These are phyloP conservation scores for Marcusenius ussheri DNA, from an alignment of 2,113 vertebrate genomes.

Conservation along the genomic window DNA sequence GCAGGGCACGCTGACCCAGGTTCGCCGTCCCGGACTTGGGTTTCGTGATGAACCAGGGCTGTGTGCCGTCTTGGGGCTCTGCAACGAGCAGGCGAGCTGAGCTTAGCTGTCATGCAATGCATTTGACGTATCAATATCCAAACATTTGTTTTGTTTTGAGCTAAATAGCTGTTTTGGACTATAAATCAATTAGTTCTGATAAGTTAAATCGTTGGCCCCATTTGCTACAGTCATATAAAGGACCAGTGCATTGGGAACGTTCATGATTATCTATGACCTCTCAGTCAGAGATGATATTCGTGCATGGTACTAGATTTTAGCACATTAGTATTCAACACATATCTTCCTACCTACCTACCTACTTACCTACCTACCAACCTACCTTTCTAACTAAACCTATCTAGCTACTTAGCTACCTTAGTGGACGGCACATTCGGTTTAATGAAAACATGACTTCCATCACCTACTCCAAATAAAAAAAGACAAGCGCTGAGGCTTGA, in stretches of 20 bases:
- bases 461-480: background rate
- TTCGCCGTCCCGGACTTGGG: slow-evolving; percentile 66
- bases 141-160: background rate
- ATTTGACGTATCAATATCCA: background rate
- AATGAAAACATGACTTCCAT: background rate
- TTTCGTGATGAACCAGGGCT: slow-evolving; percentile 96
- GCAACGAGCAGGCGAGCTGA: slow-evolving; percentile 10
- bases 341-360: background rate
- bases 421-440: background rate
- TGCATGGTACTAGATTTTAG: background rate
- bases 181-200: background rate
- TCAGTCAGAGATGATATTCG: background rate
- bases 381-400: background rate
- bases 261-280: background rate
- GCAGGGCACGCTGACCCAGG: slow-evolving; percentile 72
- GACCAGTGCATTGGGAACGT: background rate
- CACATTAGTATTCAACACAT: background rate
- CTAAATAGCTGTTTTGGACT: background rate
- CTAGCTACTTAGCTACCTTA: background rate
- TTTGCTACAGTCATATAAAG: background rate
- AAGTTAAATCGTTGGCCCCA: background rate
- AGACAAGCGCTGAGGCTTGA: background rate
- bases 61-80: slow-evolving; percentile 87
- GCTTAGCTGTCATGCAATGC: background rate
- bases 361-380: background rate